Conservation (phyloP, 2,113 vertebrate genomes). For the Grammomys surdaster region DNA sequence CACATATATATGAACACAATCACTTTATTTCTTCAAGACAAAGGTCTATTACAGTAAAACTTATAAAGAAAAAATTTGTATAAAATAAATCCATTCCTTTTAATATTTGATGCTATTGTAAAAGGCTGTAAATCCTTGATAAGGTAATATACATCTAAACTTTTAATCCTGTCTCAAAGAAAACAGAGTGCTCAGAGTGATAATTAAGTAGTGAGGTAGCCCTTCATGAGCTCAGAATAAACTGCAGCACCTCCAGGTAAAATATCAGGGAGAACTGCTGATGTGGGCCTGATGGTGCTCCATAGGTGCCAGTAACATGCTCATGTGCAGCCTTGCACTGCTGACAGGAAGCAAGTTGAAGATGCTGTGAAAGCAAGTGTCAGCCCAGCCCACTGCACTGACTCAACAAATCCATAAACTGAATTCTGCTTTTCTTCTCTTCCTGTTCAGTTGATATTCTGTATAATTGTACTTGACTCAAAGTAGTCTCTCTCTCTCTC, state of each 20-base stretch:
- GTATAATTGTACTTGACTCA: background rate
- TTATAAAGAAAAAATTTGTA: background rate
- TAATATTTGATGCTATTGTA: background rate
- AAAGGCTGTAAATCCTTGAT: conserved; percentile 33
- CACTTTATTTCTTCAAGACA: background rate
- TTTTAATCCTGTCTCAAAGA: conserved; percentile 12
- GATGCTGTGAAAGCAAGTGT: background rate
- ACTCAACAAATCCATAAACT: background rate
- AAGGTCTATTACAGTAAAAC: background rate
- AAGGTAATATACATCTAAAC: background rate
- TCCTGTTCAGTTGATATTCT: background rate
- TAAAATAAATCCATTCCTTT: background rate
- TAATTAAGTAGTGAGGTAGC: conserved; percentile 21
- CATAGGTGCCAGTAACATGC: conserved; percentile 62
- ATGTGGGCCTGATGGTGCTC: conserved; percentile 14
- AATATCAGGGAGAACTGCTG: conserved; percentile 71
- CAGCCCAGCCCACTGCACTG: background rate
- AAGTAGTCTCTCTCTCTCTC: background rate
- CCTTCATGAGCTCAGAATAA: conserved; percentile 78
- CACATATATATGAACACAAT: background rate
- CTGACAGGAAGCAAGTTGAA: background rate
- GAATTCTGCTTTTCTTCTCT: background rate
- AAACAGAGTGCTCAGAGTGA: background rate
- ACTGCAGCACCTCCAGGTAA: conserved; percentile 68
- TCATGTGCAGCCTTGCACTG: conserved; percentile 43